Conservation (phyloP, 1,140 invertebrate genomes). For the Goniozus legneri region DNA sequence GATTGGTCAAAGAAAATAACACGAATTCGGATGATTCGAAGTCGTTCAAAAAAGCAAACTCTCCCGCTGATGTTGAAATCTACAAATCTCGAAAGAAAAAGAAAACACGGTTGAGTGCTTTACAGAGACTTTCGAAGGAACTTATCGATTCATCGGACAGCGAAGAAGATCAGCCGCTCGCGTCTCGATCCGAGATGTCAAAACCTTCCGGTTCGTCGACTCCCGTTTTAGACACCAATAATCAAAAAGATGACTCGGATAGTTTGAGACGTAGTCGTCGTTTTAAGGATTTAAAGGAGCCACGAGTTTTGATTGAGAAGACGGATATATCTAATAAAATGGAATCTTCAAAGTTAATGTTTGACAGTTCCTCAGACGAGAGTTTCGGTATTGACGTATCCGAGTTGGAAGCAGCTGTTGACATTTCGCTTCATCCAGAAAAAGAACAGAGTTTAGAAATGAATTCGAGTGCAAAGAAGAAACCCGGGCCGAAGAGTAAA, state of each 20-base stretch:
- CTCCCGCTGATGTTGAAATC: background rate
- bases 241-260: conserved; percentile 3
- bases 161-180: conserved; percentile 27
- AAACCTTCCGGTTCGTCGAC: background rate
- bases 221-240: conserved; percentile 4
- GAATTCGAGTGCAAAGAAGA: background rate
- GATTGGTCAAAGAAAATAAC: conserved; percentile 30
- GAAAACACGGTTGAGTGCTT: background rate
- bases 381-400: conserved; percentile 42
- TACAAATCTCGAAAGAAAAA: background rate
- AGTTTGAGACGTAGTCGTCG: background rate
- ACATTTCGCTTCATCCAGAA: conserved; percentile 40
- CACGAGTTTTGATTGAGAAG: conserved; percentile 35
- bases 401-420: conserved; percentile 32
- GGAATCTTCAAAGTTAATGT: conserved; percentile 31
- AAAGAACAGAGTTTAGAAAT: conserved; percentile 18
- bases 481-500: background rate
- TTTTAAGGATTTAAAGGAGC: conserved; percentile 30
- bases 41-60: background rate
- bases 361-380: conserved; percentile 47
- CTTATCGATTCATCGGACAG: conserved; percentile 21
- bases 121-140: conserved; percentile 18
- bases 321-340: conserved; percentile 30
- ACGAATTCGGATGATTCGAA: background rate
- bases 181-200: conserved; percentile 9